Conservation (phyloP, 1,140 invertebrate genomes). For the Neodiprion fabricii region DNA sequence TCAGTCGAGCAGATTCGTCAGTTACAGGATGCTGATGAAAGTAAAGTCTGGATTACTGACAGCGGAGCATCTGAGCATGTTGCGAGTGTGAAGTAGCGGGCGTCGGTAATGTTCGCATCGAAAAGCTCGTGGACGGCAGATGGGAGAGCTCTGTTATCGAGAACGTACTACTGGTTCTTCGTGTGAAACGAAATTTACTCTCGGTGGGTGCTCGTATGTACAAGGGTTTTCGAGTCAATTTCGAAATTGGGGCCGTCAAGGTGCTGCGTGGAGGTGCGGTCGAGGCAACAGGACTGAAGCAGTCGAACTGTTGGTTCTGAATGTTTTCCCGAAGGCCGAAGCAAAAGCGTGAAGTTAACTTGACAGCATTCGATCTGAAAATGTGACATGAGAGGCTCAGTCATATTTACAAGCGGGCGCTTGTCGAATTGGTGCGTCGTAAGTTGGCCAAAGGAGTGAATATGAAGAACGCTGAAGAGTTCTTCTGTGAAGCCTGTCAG, state of each 20-base stretch:
- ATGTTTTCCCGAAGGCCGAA: conserved; percentile 18
- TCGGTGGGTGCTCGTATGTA: conserved; percentile 19
- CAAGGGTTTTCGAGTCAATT: conserved; percentile 18
- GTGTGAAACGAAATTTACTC: conserved; percentile 25
- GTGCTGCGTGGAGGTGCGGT: conserved; percentile 21
- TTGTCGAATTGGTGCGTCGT: conserved; percentile 26
- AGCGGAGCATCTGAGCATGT: too few relatives aligned
- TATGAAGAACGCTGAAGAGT: conserved; percentile 17
- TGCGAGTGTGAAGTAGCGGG: too few relatives aligned
- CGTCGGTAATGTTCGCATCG: background rate
- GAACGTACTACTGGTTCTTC: conserved; percentile 26
- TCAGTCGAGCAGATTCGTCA: too few relatives aligned
- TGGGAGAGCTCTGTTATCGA: conserved; percentile 9
- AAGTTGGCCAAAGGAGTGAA: conserved; percentile 18
- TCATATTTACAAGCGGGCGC: conserved; percentile 19
- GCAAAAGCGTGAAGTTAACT: conserved; percentile 12
- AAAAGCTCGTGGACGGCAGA: conserved; percentile 9
- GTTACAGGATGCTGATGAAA: too few relatives aligned
- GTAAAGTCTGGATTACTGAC: too few relatives aligned
- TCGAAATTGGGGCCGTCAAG: conserved; percentile 21
- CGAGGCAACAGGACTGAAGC: conserved; percentile 26
- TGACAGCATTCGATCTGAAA: conserved; percentile 21
- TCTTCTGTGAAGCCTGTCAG: conserved; percentile 22
- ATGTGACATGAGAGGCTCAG: conserved; percentile 30
- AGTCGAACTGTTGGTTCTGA: conserved; percentile 8